Evolutionary conservation across 2,113 vertebrate genomes (phyloP).

Genomic region (Rhombomys opimus): DNA sequence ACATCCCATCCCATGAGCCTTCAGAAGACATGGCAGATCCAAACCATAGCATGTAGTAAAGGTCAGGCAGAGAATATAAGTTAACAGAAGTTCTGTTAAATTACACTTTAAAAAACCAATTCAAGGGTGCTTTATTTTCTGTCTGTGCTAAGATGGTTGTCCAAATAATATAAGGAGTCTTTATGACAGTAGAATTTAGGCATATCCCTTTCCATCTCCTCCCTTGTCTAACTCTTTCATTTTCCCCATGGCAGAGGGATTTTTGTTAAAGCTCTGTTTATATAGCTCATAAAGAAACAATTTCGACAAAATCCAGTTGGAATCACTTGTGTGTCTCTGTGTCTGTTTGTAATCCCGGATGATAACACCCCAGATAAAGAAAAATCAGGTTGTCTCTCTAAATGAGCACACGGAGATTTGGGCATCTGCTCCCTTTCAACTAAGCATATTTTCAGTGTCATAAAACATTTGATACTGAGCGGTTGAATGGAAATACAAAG

Average conservation of each 20-base stretch:
- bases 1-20: neutral
- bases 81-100: constrained; percentile 31
- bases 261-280: constrained; percentile 71
- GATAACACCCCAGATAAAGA: constrained; percentile 56
- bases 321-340: constrained; percentile 59
- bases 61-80: neutral
- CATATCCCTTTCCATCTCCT: neutral
- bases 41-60: neutral
- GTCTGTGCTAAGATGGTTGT: neutral
- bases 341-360: constrained; percentile 45
- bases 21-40: neutral
- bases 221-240: neutral
- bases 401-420: constrained; percentile 62
- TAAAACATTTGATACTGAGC: constrained; percentile 59
- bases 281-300: constrained; percentile 68
- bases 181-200: constrained; percentile 44
- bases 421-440: constrained; percentile 73
- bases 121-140: neutral
- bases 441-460: constrained; percentile 69
- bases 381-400: constrained; percentile 48
- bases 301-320: constrained; percentile 68
- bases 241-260: neutral
- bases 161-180: constrained; percentile 47
- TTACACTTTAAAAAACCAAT: neutral
- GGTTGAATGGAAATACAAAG: constrained; percentile 67